Percentiles rank a stretch among this genome's conserved stretches.
phyloP scores from a whole-genome alignment of 2,888 invertebrate genomes.

The Noctuana brunneofusca region DNA sequence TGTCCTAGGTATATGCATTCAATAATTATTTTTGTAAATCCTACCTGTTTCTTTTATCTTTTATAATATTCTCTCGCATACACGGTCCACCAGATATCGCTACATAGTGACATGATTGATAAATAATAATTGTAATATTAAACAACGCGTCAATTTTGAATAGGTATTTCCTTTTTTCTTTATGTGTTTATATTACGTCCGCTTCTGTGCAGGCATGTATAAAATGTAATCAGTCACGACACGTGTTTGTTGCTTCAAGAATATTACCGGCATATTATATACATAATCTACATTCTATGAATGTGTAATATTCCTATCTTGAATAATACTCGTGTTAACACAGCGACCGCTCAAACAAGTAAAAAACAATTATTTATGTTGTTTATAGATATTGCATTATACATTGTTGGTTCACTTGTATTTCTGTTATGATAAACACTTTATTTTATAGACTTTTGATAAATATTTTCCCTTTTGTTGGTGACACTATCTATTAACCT shows the following conservation, averaged over 20 bases:
- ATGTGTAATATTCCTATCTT: neutral
- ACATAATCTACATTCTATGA: neutral
- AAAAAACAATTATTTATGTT: neutral
- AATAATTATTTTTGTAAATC: too few relatives aligned
- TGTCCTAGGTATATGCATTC: too few relatives aligned
- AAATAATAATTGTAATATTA: neutral
- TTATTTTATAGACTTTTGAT: neutral
- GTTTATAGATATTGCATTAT: neutral
- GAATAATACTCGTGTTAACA: slow-evolving; percentile 10
- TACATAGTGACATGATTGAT: too few relatives aligned
- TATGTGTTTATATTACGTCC: neutral
- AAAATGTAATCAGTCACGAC: slow-evolving; percentile 17
- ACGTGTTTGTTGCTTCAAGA: slow-evolving; percentile 12
- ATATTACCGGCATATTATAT: neutral
- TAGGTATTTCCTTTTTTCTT: neutral
- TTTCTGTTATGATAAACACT: neutral
- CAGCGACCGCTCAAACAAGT: neutral
- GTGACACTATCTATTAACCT: neutral
- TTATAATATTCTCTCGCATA: too few relatives aligned
- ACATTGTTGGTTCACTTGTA: neutral
- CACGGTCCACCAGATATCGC: too few relatives aligned
- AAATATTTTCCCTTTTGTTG: neutral
- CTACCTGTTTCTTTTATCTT: too few relatives aligned
- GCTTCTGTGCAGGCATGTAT: neutral
- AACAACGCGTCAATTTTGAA: neutral